Evolutionary conservation across 2,797 vertebrate genomes (phyloP), one percentile per base, ranked within the genome.

Genomic region (Chloroceryle inda): DNA sequence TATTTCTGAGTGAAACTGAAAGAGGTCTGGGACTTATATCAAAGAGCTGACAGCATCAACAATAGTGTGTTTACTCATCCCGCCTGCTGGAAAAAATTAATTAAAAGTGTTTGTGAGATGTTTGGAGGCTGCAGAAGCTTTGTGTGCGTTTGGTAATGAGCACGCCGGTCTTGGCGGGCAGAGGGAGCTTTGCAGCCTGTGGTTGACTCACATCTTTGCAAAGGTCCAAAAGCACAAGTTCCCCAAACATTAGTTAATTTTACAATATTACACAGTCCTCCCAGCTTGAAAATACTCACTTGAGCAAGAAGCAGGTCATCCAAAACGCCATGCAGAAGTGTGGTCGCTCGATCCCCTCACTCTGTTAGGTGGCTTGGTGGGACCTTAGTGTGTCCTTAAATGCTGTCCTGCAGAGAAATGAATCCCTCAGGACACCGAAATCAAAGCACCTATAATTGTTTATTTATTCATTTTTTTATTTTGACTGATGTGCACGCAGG

Each of bases 1-100:
- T 88, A 85, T 94, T 96, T 96, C 94, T 94, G 91, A 96, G 91
- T 49, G 91, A 59, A 94, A 85, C 94, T 94, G 95, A 76, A 95
- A 92, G 94, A 94, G 96, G 92, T 91, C 95, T 78, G 75, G 88
- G 92, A 37, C 94, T 96, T 66, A 18, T 55, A 96, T 94, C 87
- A 94, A 66, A 17, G 62, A 83, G 90, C 92, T 83, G 94, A 95
- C 95, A 96, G 95, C 96, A 91, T 62, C 94, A 74, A 97, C 95
- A 95, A 92, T 94, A 29, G 85, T 37, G 75, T 91, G 88, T 96
- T 95, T 96, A 89, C 94, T 90, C 92, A 89, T 95, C 92, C 79
- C n/a, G 82, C 87, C 44, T 66, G 58, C 73, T 81, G 89, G 82
- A 96, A 89, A 89, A 95, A 95, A 95, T 91, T 94, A 96, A 97